Percentiles rank a stretch among this genome's conserved stretches.
Evolutionary conservation across 35 echinoderm and acorn worm species (phyloP).

Genomic region (Stichopus chloronotus): DNA sequence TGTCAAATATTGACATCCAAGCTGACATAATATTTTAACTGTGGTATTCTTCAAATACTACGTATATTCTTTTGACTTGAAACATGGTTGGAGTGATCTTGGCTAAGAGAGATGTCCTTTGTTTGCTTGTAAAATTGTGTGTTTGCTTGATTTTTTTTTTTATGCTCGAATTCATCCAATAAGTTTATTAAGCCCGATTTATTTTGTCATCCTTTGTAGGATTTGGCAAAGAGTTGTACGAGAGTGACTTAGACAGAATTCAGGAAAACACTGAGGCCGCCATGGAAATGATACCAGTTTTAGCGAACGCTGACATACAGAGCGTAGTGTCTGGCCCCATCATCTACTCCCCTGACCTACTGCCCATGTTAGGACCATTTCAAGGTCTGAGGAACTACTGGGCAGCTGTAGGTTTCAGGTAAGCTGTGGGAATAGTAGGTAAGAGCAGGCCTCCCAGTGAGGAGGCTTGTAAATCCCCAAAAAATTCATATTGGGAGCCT

Average conservation of each 20-base stretch:
- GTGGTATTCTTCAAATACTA: too few relatives aligned
- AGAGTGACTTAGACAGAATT: constrained; percentile 93
- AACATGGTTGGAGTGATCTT: too few relatives aligned
- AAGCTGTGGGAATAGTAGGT: background rate
- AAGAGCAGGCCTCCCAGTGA: too few relatives aligned
- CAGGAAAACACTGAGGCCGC: constrained; percentile 83
- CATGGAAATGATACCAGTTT: constrained; percentile 81
- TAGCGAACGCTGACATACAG: constrained; percentile 87
- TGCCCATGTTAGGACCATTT: constrained; percentile 75
- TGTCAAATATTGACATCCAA: too few relatives aligned
- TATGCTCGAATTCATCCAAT: background rate
- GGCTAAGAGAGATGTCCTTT: background rate
- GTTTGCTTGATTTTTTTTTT: background rate
- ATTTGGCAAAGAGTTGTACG: constrained; percentile 97
- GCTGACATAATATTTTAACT: too few relatives aligned
- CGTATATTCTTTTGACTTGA: too few relatives aligned
- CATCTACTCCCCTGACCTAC: constrained; percentile 82
- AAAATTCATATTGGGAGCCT: too few relatives aligned
- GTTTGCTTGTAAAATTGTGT: background rate
- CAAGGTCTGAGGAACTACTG: constrained; percentile 86
- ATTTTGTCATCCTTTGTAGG: constrained; percentile 48
- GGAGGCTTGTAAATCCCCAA: too few relatives aligned
- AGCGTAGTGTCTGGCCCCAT: constrained; percentile 93
- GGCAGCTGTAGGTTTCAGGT: constrained; percentile 74
- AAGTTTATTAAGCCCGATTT: background rate